Evolutionary conservation across 1,140 invertebrate genomes (phyloP), one percentile per base, ranked within the genome.

Genomic region (Proales similis): DNA sequence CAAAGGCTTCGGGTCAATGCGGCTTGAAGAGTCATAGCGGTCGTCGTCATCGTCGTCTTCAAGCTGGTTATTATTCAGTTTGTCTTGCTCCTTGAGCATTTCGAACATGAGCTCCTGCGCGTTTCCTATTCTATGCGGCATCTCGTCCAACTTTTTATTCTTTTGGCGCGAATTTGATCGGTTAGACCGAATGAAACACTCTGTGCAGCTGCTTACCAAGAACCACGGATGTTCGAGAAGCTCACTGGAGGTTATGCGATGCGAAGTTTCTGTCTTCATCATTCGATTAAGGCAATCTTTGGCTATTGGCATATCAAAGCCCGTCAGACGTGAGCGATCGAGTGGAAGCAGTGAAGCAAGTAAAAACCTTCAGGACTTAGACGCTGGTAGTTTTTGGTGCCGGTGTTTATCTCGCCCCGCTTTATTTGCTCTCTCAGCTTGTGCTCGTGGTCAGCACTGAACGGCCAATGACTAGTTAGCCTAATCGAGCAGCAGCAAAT

Each of bases 191-290:
- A 36, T 48, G 30, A 20, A 20, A 20, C n/a, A n/a, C n/a, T n/a
- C 17, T 11, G 12, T 47, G 17, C 9, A 48, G 9, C 17, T 26
- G 64, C 68, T 70, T 67, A 76, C 78, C 6, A 71, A 70, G 33
- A 81, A 70, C 79, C 79, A 81, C 1, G 73, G 70, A 70, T 81
- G 78, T 33, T 76, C 65, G 19, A 74, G 65, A 4, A 81, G 68
- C 71, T 81, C 79, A 39, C 71, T 69, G 1, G 80, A 79, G 2
- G 79, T 77, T 20, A 79, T 66, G 43, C 80, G 68, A 66, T 79
- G 73, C 26, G 78, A 78, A 17, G 80, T 79, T 69, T 81, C 75
- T 65, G 77, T 73, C 39, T 72, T 72, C 29, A 81, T 67, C 69
- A 80, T 74, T 47, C 72, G 68, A 61, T 69, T 66, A 39, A 81